Evolutionary conservation across 2,888 invertebrate species (phyloP), one percentile per base, ranked within the genome.

Genomic region (Deilephila porcellus): DNA sequence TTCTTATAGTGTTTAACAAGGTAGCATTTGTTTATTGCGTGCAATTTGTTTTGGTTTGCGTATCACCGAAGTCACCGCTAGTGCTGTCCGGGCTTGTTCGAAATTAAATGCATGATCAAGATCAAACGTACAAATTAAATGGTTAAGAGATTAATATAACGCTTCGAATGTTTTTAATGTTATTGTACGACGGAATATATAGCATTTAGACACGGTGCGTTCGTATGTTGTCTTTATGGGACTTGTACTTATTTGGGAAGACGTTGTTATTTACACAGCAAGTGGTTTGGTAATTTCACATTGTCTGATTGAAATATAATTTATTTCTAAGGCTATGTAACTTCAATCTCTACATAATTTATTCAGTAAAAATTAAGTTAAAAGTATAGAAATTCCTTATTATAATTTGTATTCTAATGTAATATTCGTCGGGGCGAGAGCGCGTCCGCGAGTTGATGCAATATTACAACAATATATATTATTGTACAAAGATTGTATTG

Each of bases 401-500:
- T 67, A 67, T 67, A 67, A 52, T 67, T 67, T 67, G 25, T 67
- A 52, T 45, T 67, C n/a, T 7, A 34, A 34, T 25, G 7, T 25
- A 56, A 53, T 4, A 56, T 56, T 56, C 19, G 17, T 52, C 45
- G 52, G 67, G 67, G 67, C 62, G 45, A 45, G 34, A 45, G 25
- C 29, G 52, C 52, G 6, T 52, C 17, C 14, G 45, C 45, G 56
- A 56, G 56, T 52, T 25, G 60, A 60, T 60, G 60, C 60, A 60
- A 25, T 67, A 67, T 34, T 45, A 67, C 67, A 67, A 64, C 64
- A 67, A 52, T 67, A 67, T 67, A 67, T 52, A 52, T 67, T 52
- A 67, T 67, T 67, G 67, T 67, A 67, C 52, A 67, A 67, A 67
- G 67, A 63, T 67, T 67, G 25, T 64, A 45, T 64, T 64, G 64